Evolutionary conservation across 2,113 vertebrate species (phyloP), one percentile per base, ranked within the genome.

Genomic region (Syngnathoides biaculeatus): DNA sequence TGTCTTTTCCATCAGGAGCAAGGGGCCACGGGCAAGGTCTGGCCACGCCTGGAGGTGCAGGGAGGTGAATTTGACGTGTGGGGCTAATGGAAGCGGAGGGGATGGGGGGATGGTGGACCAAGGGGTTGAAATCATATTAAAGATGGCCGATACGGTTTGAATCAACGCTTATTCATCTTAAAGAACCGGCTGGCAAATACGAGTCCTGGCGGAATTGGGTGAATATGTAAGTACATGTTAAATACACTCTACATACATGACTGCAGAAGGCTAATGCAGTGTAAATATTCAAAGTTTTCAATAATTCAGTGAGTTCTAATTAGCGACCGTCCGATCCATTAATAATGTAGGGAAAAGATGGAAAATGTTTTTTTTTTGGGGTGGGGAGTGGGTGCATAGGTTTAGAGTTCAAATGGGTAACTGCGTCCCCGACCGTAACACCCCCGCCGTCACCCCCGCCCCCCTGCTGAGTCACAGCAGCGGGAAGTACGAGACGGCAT

Each of bases 1-100:
- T 72, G 68, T 83, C 81, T 80, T 78, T 81, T 83, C 82, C 76
- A 77, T 87, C 87, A 90, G 81, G 79, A 65, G 74, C 79, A 75
- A 69, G 71, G 63, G 69, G 82, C 86, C 75, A 72, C 65, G 45
- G 77, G 86, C 84, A 78, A 86, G 82, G 84, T 84, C 80, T 43
- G 65, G 1, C 45, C 63, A 75, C 22, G 75, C 84, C 72, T n/a
- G 69, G 63, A 72, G 79, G 40, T 61, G 63, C 40, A 15, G 43
- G 40, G 61, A 71, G 75, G 58, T 71, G 81, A 50, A 78, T 64
- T 68, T 53, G 53, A 56, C 39, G 35, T 59, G 72, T 8, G 27
- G 17, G 57, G 58, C 53, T 65, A 43, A 64, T 0, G 0, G 75
- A 73, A 27, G 40, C 65, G 63, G 56, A 61, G 66, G 50, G 15